Evolutionary conservation across 2,113 vertebrate species (phyloP).

Genomic region (Callithrix jacchus): DNA sequence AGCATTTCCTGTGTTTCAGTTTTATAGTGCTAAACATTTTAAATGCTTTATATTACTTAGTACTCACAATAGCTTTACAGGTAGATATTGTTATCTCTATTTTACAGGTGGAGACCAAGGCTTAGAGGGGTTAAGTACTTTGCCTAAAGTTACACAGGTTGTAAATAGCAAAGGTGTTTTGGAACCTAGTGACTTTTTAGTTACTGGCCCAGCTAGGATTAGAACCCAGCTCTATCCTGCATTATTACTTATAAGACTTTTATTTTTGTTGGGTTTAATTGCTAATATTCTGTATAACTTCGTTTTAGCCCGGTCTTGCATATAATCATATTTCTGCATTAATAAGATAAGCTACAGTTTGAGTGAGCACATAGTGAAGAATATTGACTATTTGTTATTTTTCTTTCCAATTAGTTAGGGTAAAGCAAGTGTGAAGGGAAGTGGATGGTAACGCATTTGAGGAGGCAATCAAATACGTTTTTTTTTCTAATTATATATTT

Average conservation of each 20-base stretch:
- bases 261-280: neutral
- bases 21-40: neutral
- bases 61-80: neutral
- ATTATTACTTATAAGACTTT: neutral
- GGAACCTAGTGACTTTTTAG: neutral
- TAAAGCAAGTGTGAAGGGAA: conserved; percentile 37
- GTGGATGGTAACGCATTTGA: neutral
- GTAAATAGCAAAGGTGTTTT: neutral
- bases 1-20: neutral
- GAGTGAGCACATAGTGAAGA: neutral
- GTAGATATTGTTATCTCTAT: neutral
- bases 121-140: neutral
- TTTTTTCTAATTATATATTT: conserved; percentile 1
- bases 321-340: conserved; percentile 30
- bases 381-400: neutral
- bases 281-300: neutral
- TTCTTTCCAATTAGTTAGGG: conserved; percentile 9
- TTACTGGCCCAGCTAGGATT: neutral
- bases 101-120: neutral
- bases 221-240: neutral
- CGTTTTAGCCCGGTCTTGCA: neutral
- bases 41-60: neutral
- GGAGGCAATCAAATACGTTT: neutral
- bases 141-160: neutral
- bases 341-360: conserved; percentile 37